These are phyloP conservation scores for Cranoglanis bouderius DNA, from an alignment of 2,113 vertebrate genomes.

Conservation along the genomic window DNA sequence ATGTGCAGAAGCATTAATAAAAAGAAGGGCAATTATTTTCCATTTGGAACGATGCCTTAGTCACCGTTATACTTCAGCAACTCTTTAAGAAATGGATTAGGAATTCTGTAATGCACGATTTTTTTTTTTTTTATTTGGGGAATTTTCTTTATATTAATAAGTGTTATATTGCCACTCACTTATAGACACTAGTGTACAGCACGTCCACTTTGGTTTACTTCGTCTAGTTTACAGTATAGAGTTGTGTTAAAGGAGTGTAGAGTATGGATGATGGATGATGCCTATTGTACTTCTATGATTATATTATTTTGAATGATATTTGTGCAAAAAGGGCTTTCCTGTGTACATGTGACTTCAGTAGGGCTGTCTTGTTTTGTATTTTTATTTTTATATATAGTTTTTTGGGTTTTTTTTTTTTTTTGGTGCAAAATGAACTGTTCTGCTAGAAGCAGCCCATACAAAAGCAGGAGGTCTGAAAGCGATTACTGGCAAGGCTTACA, in stretches of 20 bases:
- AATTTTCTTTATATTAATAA: slow-evolving; percentile 60
- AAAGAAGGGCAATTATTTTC: background rate
- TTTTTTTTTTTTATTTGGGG: slow-evolving; percentile 46
- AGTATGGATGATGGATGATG: slow-evolving; percentile 45
- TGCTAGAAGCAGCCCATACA: background rate
- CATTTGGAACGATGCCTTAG: background rate
- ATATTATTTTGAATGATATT: slow-evolving; percentile 44
- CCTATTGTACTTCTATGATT: slow-evolving; percentile 54
- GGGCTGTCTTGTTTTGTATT: slow-evolving; percentile 42
- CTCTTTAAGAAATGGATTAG: slow-evolving; percentile 26
- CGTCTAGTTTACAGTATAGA: slow-evolving; percentile 64
- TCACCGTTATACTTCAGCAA: slow-evolving; percentile 24
- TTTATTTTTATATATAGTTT: background rate
- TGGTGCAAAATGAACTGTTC: background rate
- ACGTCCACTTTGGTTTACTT: slow-evolving; percentile 55
- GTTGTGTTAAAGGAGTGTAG: slow-evolving; percentile 47
- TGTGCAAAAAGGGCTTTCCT: slow-evolving; percentile 52
- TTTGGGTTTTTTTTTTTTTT: background rate
- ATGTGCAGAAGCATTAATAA: background rate
- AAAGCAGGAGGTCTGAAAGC: background rate
- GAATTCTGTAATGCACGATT: slow-evolving; percentile 36
- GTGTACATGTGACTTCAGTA: slow-evolving; percentile 39
- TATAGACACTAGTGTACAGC: slow-evolving; percentile 73
- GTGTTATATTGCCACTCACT: slow-evolving; percentile 52
- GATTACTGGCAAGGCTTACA: slow-evolving; percentile 15